Evolutionary conservation across 1,140 invertebrate species (phyloP), one percentile per base, ranked within the genome.

Genomic region (Drosophila subobscura): DNA sequence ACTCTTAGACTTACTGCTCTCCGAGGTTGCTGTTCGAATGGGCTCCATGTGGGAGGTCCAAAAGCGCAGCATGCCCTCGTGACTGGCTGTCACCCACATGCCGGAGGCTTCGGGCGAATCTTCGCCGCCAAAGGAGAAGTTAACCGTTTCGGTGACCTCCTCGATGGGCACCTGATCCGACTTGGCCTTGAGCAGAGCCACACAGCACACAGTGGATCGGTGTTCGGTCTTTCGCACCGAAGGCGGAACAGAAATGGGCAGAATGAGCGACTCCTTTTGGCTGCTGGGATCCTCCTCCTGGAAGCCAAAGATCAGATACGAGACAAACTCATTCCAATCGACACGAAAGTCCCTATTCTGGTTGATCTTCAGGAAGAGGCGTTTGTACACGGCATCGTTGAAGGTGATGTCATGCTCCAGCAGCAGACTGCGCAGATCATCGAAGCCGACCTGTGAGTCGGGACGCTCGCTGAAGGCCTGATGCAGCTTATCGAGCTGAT

Each of bases 11-110:
- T 93, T 78, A 93, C 94, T 93, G 76, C 93, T 94, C 37, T 92
- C 92, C 1, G 94, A 94, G 75, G 92, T 92, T 0, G 93, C 93
- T 22, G 92, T 93, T 45, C 93, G 91, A 72, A 95, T 91, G 5
- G 93, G 91, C 29, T 93, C 91, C 88, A 95, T 93, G 79, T 95
- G 93, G 14, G 95, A 79, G 0, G 94, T 93, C 95, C 95, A 96
- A 85, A 94, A 95, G 90, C 95, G 94, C 67, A 96, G 93, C 59
- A 92, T 91, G n/a, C 95, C 95, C 72, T 95, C 95, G 66, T 93
- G 93, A 63, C 94, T 95, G 1, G 93, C 93, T 0, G 95, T 95
- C 54, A 95, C 89, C 79, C 95, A 95, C 72, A 92, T 93, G 8
- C 95, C 95, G 64, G 93, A 93, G 42, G 93, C 92, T 58, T 93